Percentiles rank a stretch among this genome's conserved stretches.
Evolutionary conservation across 1,140 invertebrate species (phyloP).

Genomic region (Acyrthosiphon pisum): DNA sequence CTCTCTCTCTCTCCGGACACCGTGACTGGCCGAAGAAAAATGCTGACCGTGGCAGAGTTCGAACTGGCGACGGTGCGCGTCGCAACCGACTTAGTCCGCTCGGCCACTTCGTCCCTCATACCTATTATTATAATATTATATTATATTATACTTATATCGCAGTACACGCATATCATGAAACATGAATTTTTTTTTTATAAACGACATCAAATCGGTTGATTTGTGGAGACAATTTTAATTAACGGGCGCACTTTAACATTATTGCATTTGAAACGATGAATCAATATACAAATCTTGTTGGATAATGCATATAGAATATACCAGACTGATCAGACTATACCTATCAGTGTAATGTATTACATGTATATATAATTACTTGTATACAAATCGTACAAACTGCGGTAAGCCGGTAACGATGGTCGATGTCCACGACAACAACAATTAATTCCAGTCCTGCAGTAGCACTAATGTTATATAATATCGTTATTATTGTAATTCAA

Average conservation of each 20-base stretch:
- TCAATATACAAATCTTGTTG: background rate
- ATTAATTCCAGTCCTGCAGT: background rate
- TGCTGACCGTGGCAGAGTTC: too few species aligned
- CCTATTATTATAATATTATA: too few species aligned
- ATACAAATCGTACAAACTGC: background rate
- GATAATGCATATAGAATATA: background rate
- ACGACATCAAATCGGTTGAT: background rate
- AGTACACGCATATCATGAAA: background rate
- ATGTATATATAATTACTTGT: background rate
- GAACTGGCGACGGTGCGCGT: too few species aligned
- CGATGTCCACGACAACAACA: background rate
- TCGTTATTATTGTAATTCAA: background rate
- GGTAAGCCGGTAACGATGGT: background rate
- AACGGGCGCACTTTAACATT: background rate
- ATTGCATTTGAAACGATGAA: background rate
- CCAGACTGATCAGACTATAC: background rate
- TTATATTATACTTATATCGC: background rate
- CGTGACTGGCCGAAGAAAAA: too few species aligned
- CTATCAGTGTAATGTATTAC: background rate
- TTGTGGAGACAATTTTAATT: background rate
- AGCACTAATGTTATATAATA: background rate
- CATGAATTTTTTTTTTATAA: slow-evolving; percentile 1
- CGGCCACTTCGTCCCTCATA: too few species aligned
- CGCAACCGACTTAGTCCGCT: too few species aligned
- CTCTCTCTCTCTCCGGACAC: too few species aligned